Evolutionary conservation across 2,113 vertebrate species (phyloP), one percentile per base, ranked within the genome.

Genomic region (Hemichromis elongatus): DNA sequence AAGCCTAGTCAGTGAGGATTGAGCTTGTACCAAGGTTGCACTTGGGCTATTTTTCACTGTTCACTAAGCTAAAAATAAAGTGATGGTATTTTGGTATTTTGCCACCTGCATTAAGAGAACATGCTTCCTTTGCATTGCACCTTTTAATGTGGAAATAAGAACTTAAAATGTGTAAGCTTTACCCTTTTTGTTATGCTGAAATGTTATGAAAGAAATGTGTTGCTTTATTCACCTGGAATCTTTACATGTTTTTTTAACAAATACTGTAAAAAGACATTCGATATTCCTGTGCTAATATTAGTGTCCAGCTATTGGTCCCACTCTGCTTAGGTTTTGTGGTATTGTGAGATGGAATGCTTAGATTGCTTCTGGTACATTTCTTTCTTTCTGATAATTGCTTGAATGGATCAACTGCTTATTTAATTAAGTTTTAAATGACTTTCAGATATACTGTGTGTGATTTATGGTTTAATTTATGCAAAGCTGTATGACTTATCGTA

Each of bases 1-100:
- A 94, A 94, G 87, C 89, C 66, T 81, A 35, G 83, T 80, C 73
- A 37, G 68, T 13, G 3, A 79, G 89, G 88, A 90, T 90, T 90
- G 86, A 90, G 91, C 92, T 89, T 94, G 90, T 53, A 89, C 87
- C 94, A 93, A 92, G 92, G 87, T 95, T 93, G 86, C 90, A 93
- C 93, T 90, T 89, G 81, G 83, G 85, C 84, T 94, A 81, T 92
- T 93, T 92, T 90, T 90, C 85, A 87, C 90, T 50, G 78, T 73
- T 63, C 47, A 28, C 80, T 6, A 3, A 9, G 77, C 86, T 93
- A 93, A 93, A 93, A 93, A 95, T 95, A 93, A 92, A 19, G 88
- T 92, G 92, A 92, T 92, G 87, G 89, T 94, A 95, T 96, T 94
- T 93, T 90, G 83, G 93, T 93, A 95, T 95, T 94, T 92, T 93